Percentiles rank a stretch among this genome's conserved stretches.
Conservation (phyloP, 2,113 vertebrate genomes). For the Lagopus muta region DNA sequence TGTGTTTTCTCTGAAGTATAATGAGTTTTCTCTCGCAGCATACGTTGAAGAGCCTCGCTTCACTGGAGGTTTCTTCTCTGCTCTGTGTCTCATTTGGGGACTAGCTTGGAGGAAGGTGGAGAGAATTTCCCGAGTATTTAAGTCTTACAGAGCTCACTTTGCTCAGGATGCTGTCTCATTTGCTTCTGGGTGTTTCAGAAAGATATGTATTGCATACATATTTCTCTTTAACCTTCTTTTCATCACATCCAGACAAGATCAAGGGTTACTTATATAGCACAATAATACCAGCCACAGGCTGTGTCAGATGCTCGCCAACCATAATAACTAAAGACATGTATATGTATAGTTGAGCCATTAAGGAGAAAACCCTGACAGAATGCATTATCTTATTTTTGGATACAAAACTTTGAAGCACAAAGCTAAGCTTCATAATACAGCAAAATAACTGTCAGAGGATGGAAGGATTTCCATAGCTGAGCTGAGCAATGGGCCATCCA, state of each 20-base stretch:
- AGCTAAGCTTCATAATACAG: constrained; percentile 1
- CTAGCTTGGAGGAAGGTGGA: not conserved
- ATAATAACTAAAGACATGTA: constrained; percentile 48
- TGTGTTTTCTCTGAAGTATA: not conserved
- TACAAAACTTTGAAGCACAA: constrained; percentile 54
- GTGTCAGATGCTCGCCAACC: constrained; percentile 28
- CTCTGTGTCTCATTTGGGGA: not conserved
- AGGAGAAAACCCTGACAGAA: constrained; percentile 66
- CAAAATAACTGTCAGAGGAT: constrained; percentile 9
- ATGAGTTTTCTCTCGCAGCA: not conserved
- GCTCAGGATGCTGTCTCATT: not conserved
- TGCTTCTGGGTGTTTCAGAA: constrained; percentile 8
- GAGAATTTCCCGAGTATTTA: not conserved
- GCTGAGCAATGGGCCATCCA: not conserved
- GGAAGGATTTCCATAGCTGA: constrained; percentile 44
- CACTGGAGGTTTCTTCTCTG: not conserved
- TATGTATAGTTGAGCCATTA: constrained; percentile 58
- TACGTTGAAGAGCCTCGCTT: not conserved
- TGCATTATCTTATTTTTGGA: constrained; percentile 51
- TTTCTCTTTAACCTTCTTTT: constrained; percentile 70
- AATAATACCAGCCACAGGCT: constrained; percentile 58
- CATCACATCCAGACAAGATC: not conserved
- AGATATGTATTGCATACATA: not conserved
- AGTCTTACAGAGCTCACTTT: not conserved
- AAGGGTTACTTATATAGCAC: constrained; percentile 59